Evolutionary conservation across 1,140 invertebrate species (phyloP).

Genomic region (Procambarus clarkii): DNA sequence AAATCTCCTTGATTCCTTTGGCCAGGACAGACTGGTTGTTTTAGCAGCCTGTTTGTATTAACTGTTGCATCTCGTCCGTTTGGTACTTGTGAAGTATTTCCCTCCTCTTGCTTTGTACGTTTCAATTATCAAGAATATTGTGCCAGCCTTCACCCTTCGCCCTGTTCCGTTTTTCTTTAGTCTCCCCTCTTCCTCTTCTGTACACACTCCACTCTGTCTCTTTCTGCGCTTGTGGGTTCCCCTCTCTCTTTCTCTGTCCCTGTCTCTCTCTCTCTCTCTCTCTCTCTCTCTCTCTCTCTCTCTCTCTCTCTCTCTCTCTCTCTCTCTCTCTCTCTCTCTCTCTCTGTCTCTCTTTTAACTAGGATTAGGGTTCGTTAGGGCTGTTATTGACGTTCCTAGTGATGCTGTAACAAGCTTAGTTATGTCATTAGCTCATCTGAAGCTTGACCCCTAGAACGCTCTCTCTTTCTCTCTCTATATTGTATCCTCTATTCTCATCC

Average conservation of each 20-base stretch:
- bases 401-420: too few species aligned
- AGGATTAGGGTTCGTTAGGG: neutral
- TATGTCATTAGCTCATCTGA: too few species aligned
- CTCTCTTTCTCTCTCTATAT: neutral
- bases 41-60: too few species aligned
- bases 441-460: neutral
- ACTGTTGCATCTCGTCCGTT: too few species aligned
- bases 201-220: too few species aligned
- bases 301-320: slow-evolving; percentile 5
- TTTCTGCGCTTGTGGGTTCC: too few species aligned
- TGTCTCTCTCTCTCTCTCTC: slow-evolving; percentile 5
- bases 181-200: neutral
- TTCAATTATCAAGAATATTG: neutral
- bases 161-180: neutral
- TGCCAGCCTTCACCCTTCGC: neutral
- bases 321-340: neutral
- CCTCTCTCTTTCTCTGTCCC: too few species aligned
- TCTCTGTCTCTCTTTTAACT: neutral
- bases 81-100: neutral
- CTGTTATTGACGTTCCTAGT: too few species aligned
- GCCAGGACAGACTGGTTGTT: too few species aligned
- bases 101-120: neutral
- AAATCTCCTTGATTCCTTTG: too few species aligned
- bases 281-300: slow-evolving; percentile 13
- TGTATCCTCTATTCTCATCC: neutral